Evolutionary conservation across 2,797 vertebrate genomes (phyloP), one percentile per base, ranked within the genome.

Genomic region (Lepilemur septentrionalis): DNA sequence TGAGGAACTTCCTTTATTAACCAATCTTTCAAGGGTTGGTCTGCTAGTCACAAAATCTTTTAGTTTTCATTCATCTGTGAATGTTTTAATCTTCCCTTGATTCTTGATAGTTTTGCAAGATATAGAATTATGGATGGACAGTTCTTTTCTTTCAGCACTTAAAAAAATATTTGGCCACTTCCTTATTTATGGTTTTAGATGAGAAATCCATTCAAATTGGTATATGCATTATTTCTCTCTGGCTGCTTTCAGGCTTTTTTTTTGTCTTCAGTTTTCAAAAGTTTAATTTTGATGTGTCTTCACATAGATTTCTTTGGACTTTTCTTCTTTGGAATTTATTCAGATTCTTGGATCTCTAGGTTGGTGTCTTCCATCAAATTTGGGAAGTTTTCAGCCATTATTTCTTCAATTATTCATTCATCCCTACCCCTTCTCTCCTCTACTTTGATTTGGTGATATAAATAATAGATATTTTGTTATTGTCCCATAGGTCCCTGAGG

Each of bases 361-460:
- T 59, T 88, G 38, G 28, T 91, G 13, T 28, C 78, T 48, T 87
- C 63, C 18, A 67, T 79, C 41, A 93, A 83, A 91, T 65, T 65
- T 63, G 1, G 61, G 69, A 59, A 10, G 4, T 76, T 94, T 76
- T 75, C 43, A 94, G 82, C 25, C 35, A 82, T 86, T 61, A 88
- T 91, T 88, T 57, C 41, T 91, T 88, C n/a, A 88, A 91, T 87
- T 91, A 43, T 22, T 94, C 61, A 87, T 55, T 93, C 73, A 63
- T 35, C 12, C 23, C 55, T 15, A 48, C 6, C 11, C 18, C 78
- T 35, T 87, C 87, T 87, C 46, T 78, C 55, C 35, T 87, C 35
- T 38, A 57, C 23, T 93, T 83, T 63, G 11, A 79, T 22, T 61
- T 4, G 41, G 5, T 35, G 17, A 59, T n/a, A 78, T 18, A 12